phyloP scores from a whole-genome alignment of 2,113 vertebrate species.

The Abramis brama region DNA sequence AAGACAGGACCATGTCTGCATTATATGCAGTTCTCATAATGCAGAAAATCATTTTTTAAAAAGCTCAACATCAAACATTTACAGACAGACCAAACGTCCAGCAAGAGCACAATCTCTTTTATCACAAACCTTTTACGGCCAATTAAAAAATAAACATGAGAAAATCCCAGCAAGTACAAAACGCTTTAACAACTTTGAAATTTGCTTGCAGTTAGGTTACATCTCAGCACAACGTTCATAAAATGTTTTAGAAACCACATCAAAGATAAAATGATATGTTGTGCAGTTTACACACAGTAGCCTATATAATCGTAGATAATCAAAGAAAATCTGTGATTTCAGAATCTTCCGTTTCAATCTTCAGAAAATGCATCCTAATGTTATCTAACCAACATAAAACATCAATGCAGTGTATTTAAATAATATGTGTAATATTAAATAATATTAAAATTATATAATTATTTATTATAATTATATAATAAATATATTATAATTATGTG shows the following conservation, averaged over 20 bases:
- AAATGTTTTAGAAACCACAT: not conserved
- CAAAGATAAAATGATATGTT: not conserved
- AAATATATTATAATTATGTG: too few relatives aligned
- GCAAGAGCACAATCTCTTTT: not conserved
- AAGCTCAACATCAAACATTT: slow-evolving; percentile 22
- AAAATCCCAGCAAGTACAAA: slow-evolving; percentile 4
- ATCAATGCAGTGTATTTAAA: not conserved
- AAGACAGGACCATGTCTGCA: not conserved
- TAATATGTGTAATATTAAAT: too few relatives aligned
- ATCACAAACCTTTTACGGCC: slow-evolving; percentile 3
- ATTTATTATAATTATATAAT: too few relatives aligned
- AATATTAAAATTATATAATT: too few relatives aligned
- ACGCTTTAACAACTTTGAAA: not conserved
- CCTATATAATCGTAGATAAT: not conserved
- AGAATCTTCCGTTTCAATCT: not conserved
- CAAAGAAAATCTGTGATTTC: not conserved
- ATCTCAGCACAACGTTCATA: not conserved
- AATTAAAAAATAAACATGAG: slow-evolving; percentile 13
- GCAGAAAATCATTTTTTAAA: not conserved
- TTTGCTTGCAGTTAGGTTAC: not conserved
- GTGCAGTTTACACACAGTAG: not conserved
- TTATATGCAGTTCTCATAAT: not conserved
- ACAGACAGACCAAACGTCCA: not conserved
- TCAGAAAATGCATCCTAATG: not conserved
- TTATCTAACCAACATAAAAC: too few relatives aligned